Evolutionary conservation across 2,888 invertebrate species (phyloP).

Genomic region (Lepidocyrtinus sp.): DNA sequence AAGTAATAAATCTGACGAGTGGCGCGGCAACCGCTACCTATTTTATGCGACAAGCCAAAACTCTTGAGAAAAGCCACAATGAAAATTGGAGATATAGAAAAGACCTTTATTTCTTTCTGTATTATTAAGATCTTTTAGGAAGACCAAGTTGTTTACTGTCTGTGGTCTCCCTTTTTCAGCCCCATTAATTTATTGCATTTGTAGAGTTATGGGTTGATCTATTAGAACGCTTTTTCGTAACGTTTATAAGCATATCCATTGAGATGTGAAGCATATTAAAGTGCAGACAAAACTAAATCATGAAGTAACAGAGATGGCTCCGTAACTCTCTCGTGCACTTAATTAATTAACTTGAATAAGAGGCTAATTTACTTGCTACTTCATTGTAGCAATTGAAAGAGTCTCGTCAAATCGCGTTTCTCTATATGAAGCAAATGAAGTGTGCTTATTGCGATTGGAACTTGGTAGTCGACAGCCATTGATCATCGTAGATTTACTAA

Average conservation of each 20-base stretch:
- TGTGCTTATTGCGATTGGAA: too few relatives aligned
- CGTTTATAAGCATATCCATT: too few relatives aligned
- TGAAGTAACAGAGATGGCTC: too few relatives aligned
- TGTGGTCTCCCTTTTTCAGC: not conserved
- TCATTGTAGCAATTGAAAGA: too few relatives aligned
- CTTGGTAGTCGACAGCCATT: too few relatives aligned
- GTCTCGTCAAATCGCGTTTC: too few relatives aligned
- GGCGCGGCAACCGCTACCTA: not conserved
- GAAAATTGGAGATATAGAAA: not conserved
- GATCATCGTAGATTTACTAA: not conserved
- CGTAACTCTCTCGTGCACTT: too few relatives aligned
- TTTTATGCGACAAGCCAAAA: not conserved
- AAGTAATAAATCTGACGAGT: conserved; percentile 27
- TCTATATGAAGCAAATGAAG: too few relatives aligned
- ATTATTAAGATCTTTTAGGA: not conserved
- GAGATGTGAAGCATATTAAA: too few relatives aligned
- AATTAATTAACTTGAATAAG: not conserved
- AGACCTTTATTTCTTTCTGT: not conserved
- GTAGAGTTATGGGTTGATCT: not conserved
- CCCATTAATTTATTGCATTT: not conserved
- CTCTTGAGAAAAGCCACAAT: not conserved
- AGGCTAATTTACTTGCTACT: not conserved
- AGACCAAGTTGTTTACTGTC: not conserved
- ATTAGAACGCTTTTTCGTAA: not conserved
- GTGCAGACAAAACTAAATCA: not conserved